Evolutionary conservation across 2,113 vertebrate genomes (phyloP).

Genomic region (Stigmatopora nigra): DNA sequence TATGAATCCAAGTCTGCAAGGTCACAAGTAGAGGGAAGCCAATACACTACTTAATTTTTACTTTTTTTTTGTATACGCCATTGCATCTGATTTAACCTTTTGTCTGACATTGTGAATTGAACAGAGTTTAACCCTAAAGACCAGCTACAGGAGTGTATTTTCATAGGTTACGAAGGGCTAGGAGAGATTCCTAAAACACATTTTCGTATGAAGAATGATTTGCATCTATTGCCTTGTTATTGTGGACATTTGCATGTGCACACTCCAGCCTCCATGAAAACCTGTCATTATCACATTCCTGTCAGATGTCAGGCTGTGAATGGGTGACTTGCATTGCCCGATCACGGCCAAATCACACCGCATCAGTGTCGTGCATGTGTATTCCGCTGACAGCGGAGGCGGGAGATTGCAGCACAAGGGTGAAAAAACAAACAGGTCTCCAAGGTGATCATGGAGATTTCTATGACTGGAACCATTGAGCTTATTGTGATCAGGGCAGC

Average conservation of each 20-base stretch:
- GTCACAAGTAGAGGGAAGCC: slow-evolving; percentile 13
- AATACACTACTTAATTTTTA: neutral
- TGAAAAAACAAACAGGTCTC: slow-evolving; percentile 63
- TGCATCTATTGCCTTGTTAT: neutral
- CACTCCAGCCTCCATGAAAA: slow-evolving; percentile 8
- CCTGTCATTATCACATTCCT: slow-evolving; percentile 41
- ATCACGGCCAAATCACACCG: slow-evolving; percentile 52
- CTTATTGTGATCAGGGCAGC: slow-evolving; percentile 58
- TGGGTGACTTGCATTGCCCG: slow-evolving; percentile 54
- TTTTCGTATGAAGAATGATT: slow-evolving; percentile 6
- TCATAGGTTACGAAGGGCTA: neutral
- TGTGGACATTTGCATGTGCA: slow-evolving; percentile 9
- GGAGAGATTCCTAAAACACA: neutral
- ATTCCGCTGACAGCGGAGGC: slow-evolving; percentile 51
- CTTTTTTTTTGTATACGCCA: neutral
- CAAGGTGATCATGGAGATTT: slow-evolving; percentile 57
- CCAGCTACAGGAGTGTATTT: slow-evolving; percentile 15
- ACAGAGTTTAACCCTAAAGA: slow-evolving; percentile 14
- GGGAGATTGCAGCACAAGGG: slow-evolving; percentile 41
- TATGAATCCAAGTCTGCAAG: slow-evolving; percentile 14
- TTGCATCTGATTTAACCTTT: neutral
- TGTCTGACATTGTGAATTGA: neutral
- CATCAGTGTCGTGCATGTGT: slow-evolving; percentile 59
- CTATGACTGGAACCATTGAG: slow-evolving; percentile 55
- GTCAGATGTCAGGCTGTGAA: slow-evolving; percentile 58